phyloP scores from a whole-genome alignment of 2,888 invertebrate species.

The Drosophila putrida region DNA sequence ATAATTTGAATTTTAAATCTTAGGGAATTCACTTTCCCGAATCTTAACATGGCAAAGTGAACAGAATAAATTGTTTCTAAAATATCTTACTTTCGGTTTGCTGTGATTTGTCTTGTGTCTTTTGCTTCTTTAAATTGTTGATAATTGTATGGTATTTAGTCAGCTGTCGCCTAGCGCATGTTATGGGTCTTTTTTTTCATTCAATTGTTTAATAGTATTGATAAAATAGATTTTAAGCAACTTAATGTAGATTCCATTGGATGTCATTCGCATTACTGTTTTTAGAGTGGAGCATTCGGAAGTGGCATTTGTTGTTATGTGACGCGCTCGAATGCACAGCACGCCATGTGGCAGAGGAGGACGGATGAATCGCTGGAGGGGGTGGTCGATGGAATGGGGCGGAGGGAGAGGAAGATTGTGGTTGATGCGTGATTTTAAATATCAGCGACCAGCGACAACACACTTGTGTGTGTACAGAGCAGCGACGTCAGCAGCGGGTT shows the following conservation, averaged over 20 bases:
- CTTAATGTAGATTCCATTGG: constrained; percentile 30
- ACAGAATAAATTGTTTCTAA: neutral
- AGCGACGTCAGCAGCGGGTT: constrained; percentile 35
- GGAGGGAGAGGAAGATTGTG: too few species aligned
- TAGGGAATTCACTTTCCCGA: too few species aligned
- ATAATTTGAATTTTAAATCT: too few species aligned
- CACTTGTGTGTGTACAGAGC: constrained; percentile 53
- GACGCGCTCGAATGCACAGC: constrained; percentile 66
- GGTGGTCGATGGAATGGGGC: neutral
- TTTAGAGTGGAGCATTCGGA: constrained; percentile 52
- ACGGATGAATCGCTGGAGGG: neutral
- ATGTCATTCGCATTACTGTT: constrained; percentile 35
- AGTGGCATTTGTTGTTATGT: constrained; percentile 60
- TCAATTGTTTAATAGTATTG: constrained; percentile 63
- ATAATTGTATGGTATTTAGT: too few species aligned
- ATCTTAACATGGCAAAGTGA: neutral
- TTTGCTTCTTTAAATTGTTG: constrained; percentile 1
- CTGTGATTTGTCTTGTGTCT: neutral
- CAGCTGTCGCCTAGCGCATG: constrained; percentile 40
- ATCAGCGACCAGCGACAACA: constrained; percentile 42
- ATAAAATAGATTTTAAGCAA: constrained; percentile 51
- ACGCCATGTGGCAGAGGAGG: constrained; percentile 25
- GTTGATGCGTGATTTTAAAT: constrained; percentile 47
- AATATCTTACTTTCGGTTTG: constrained; percentile 16
- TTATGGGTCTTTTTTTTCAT: constrained; percentile 40